These are phyloP conservation scores for Unio pictorum DNA, from an alignment of 2,888 invertebrate species.

Conservation along the genomic window DNA sequence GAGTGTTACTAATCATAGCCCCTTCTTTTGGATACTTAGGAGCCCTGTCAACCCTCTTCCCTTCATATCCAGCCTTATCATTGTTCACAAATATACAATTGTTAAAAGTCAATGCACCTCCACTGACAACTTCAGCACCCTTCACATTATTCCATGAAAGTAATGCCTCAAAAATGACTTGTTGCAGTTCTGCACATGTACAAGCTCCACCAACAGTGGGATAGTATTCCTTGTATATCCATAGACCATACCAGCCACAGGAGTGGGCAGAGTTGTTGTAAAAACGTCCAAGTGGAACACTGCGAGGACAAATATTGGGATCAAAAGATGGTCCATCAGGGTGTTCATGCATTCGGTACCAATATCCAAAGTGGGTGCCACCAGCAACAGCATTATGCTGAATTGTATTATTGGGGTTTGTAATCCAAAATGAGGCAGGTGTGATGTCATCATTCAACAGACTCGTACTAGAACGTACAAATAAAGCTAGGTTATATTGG, in stretches of 20 bases:
- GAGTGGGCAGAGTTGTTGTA: too few relatives aligned
- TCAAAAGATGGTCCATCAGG: conserved; percentile 58
- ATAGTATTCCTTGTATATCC: conserved; percentile 55
- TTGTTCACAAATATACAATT: conserved; percentile 48
- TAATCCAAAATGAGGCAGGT: conserved; percentile 62
- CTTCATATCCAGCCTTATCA: conserved; percentile 48
- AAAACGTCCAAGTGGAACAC: too few relatives aligned
- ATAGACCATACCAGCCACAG: conserved; percentile 57
- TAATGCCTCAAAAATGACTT: conserved; percentile 31
- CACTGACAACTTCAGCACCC: conserved; percentile 57
- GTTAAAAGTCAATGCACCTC: conserved; percentile 49
- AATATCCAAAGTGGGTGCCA: conserved; percentile 64
- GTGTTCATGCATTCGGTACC: conserved; percentile 61
- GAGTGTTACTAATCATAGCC: conserved; percentile 31
- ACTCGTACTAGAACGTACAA: conserved; percentile 49
- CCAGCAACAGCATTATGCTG: conserved; percentile 59
- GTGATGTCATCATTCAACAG: conserved; percentile 66
- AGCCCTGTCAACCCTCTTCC: conserved; percentile 16
- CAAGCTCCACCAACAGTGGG: conserved; percentile 42
- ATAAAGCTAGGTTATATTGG: too few relatives aligned
- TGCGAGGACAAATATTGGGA: conserved; percentile 42
- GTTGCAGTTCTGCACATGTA: conserved; percentile 17
- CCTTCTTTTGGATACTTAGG: conserved; percentile 19
- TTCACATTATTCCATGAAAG: conserved; percentile 61
- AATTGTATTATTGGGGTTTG: conserved; percentile 61